Percentiles rank a stretch among this genome's conserved stretches.
Evolutionary conservation across 2,888 invertebrate genomes (phyloP).

Genomic region (Hirtodrosophila confusa): DNA sequence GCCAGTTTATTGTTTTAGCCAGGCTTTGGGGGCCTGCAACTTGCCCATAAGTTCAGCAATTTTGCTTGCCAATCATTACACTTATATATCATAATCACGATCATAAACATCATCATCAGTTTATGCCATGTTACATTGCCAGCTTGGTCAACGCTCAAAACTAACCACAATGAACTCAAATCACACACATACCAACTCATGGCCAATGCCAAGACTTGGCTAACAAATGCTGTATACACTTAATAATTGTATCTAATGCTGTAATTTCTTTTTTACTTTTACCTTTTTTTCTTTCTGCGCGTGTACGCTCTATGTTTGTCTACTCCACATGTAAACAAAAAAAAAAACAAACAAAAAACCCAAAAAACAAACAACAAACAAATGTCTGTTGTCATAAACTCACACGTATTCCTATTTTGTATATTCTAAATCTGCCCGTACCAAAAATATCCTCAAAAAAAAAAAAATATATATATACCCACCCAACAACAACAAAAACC

Average conservation of each 20-base stretch:
- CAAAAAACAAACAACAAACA: constrained; percentile 28
- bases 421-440: constrained; percentile 64
- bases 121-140: constrained; percentile 17
- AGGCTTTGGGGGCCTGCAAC: background rate
- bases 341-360: constrained; percentile 35
- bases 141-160: constrained; percentile 47
- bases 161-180: constrained; percentile 32
- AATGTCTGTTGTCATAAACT: constrained; percentile 63
- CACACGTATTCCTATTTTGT: constrained; percentile 62
- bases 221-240: constrained; percentile 33
- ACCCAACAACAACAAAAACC: constrained; percentile 44
- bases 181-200: constrained; percentile 31
- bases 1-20: constrained; percentile 14
- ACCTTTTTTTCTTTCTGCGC: constrained; percentile 73
- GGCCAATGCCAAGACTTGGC: constrained; percentile 36
- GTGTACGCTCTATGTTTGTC: constrained; percentile 67
- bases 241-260: constrained; percentile 81
- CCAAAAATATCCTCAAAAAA: constrained; percentile 56
- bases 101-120: constrained; percentile 14
- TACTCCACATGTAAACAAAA: constrained; percentile 53
- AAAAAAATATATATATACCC: constrained; percentile 39
- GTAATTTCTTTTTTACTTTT: constrained; percentile 80
- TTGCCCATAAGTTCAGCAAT: constrained; percentile 34
- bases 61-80: constrained; percentile 40
- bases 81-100: background rate